Percentiles rank a stretch among this genome's conserved stretches.
These are phyloP conservation scores for Dichetophora obliterata DNA, from an alignment of 2,888 invertebrate species.

Conservation along the genomic window DNA sequence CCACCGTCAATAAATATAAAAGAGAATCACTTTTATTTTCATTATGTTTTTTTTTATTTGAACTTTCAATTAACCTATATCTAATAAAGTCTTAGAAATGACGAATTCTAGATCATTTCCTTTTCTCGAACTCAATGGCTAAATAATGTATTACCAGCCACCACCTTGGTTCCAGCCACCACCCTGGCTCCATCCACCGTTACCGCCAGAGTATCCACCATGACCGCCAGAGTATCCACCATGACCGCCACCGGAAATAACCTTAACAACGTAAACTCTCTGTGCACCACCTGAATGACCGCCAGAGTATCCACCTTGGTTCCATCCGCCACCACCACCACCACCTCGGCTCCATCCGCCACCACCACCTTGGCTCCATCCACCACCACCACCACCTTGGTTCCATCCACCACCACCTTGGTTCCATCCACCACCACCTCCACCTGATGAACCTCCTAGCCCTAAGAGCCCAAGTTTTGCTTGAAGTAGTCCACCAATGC, in stretches of 20 bases:
- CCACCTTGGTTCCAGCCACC: constrained; percentile 4
- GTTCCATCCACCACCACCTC: background rate
- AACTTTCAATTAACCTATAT: background rate
- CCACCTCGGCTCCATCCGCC: too few relatives aligned
- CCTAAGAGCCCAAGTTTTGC: constrained; percentile 21
- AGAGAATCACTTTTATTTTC: too few relatives aligned
- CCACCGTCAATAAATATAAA: too few relatives aligned
- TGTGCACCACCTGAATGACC: too few relatives aligned
- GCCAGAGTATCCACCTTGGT: too few relatives aligned
- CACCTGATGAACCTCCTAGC: constrained; percentile 8
- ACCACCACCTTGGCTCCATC: constrained; percentile 14
- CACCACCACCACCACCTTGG: constrained; percentile 5
- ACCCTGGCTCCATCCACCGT: constrained; percentile 7
- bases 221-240: background rate
- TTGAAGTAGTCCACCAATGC: constrained; percentile 14
- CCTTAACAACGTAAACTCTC: too few relatives aligned
- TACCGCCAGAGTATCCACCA: constrained; percentile 4
- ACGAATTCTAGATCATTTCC: background rate
- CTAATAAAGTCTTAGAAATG: background rate
- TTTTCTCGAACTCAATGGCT: background rate
- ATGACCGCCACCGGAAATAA: background rate
- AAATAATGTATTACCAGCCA: background rate
- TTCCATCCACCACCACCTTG: background rate
- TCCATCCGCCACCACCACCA: too few relatives aligned
- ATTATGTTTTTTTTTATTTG: background rate